phyloP scores from a whole-genome alignment of 2,113 vertebrate species.

The Callaeas wilsoni region DNA sequence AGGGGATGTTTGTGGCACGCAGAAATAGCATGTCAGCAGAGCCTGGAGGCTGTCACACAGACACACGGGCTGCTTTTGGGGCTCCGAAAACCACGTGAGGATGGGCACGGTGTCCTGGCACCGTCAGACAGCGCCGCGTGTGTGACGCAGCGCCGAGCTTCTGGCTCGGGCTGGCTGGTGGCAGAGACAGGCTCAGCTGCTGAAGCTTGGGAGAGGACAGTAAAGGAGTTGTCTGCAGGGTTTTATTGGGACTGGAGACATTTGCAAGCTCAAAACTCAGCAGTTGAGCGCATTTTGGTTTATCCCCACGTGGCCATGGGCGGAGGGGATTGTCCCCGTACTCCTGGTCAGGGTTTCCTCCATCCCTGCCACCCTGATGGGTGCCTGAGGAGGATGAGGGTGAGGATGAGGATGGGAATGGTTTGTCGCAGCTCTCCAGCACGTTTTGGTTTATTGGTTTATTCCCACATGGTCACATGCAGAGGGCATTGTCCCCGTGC shows the following conservation, averaged over 20 bases:
- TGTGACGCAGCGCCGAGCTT: background rate
- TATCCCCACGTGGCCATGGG: accelerated
- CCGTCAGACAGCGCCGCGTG: accelerated
- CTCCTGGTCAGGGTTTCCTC: background rate
- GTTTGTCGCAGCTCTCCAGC: background rate
- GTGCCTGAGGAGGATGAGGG: accelerated
- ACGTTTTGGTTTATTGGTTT: too few species aligned
- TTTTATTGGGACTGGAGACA: accelerated
- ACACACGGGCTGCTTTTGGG: background rate
- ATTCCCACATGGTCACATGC: background rate
- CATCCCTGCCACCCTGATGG: accelerated
- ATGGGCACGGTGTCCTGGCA: background rate
- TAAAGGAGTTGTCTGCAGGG: accelerated
- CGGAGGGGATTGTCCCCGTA: accelerated
- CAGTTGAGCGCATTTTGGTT: accelerated
- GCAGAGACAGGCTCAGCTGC: background rate
- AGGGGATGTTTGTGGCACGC: background rate
- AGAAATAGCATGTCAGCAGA: background rate
- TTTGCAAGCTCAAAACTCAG: background rate
- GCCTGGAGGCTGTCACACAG: background rate
- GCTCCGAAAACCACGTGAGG: background rate
- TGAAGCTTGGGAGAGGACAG: background rate
- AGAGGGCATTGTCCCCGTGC: accelerated
- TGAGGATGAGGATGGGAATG: background rate
- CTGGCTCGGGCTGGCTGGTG: background rate